Evolutionary conservation across 1,140 invertebrate genomes (phyloP).

Genomic region (Metopolophium dirhodum): DNA sequence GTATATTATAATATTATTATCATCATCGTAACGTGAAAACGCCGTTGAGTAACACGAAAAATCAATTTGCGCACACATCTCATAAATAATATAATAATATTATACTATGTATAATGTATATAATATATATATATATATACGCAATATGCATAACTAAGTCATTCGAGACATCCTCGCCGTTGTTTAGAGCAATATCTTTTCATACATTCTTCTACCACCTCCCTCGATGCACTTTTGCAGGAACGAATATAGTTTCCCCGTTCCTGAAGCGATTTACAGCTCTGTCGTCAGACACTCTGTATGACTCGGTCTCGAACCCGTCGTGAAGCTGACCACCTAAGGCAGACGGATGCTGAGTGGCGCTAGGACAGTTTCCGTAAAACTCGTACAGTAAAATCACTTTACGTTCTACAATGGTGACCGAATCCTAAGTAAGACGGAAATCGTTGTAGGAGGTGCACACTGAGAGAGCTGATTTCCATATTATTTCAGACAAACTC

Average conservation of each 20-base stretch:
- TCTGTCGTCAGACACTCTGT: background rate
- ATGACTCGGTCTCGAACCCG: background rate
- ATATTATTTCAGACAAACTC: background rate
- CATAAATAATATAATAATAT: background rate
- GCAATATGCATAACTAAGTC: background rate
- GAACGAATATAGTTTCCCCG: background rate
- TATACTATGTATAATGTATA: too few relatives aligned
- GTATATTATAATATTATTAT: background rate
- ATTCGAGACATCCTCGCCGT: background rate
- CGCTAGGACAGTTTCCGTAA: background rate
- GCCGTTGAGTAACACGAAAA: background rate
- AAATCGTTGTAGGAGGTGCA: too few relatives aligned
- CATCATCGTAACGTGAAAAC: background rate
- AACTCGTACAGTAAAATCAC: background rate
- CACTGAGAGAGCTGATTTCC: background rate
- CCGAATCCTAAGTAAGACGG: background rate
- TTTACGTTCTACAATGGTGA: background rate
- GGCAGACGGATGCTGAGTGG: too few relatives aligned
- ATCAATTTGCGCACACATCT: slow-evolving; percentile 8
- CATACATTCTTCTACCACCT: background rate
- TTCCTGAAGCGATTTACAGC: background rate
- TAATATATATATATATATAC: background rate
- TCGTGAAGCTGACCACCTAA: too few relatives aligned
- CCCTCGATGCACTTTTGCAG: background rate
- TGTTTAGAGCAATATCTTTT: slow-evolving; percentile 10